phyloP scores from a whole-genome alignment of 2,113 vertebrate species.

The Sclerurus mexicanus region DNA sequence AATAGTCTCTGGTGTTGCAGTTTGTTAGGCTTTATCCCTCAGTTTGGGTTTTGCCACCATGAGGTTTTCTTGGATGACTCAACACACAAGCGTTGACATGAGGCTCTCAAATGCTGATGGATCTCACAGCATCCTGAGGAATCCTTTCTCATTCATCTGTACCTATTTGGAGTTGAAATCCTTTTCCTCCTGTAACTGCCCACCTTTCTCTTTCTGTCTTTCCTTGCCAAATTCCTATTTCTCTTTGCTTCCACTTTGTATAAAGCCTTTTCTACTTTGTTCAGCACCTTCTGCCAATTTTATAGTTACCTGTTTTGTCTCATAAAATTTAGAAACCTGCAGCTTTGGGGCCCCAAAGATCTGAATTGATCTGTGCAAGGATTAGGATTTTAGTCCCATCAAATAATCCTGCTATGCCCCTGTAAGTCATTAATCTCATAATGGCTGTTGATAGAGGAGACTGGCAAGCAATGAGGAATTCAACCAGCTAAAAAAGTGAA shows the following conservation, averaged over 20 bases:
- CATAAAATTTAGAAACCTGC: neutral
- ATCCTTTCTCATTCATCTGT: neutral
- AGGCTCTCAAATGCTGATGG: neutral
- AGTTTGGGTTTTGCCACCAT: neutral
- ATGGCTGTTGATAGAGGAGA: neutral
- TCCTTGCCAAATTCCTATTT: neutral
- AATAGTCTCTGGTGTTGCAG: neutral
- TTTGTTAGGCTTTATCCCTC: neutral
- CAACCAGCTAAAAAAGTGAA: neutral
- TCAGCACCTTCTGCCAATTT: neutral
- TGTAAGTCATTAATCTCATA: neutral
- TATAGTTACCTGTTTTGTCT: neutral
- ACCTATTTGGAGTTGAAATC: neutral
- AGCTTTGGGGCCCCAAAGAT: neutral
- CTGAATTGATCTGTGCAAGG: neutral
- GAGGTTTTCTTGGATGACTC: neutral
- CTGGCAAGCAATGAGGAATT: neutral
- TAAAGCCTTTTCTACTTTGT: neutral
- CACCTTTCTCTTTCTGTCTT: neutral
- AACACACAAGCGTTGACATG: neutral
- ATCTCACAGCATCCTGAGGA: neutral
- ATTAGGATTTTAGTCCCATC: neutral
- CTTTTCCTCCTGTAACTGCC: neutral
- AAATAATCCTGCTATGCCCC: neutral
- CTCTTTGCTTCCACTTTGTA: neutral